Percentiles rank a stretch among this genome's conserved stretches.
These are phyloP conservation scores for Phoxinus phoxinus DNA, from an alignment of 2,113 vertebrate genomes.

Conservation along the genomic window DNA sequence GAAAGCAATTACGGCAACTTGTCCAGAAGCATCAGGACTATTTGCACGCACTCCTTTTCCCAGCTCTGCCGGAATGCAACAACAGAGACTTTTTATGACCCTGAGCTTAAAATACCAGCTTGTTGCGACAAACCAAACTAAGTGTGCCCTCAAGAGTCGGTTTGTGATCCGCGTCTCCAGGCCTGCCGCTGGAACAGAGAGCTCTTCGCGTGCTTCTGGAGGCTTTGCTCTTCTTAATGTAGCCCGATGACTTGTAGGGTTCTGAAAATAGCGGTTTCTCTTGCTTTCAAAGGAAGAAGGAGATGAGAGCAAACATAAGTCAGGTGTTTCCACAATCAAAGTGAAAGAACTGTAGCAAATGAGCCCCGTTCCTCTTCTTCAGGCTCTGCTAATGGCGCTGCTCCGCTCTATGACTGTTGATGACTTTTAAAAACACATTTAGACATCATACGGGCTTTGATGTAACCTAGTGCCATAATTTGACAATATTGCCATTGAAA, in stretches of 20 bases:
- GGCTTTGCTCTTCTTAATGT: conserved; percentile 11
- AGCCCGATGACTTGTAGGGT: conserved; percentile 43
- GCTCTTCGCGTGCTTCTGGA: background rate
- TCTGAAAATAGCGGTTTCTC: conserved; percentile 59
- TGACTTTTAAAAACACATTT: conserved; percentile 36
- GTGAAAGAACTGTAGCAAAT: conserved; percentile 35
- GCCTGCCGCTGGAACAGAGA: conserved; percentile 26
- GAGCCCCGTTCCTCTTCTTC: conserved; percentile 5
- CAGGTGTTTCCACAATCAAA: conserved; percentile 63
- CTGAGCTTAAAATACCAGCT: conserved; percentile 34
- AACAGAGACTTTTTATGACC: conserved; percentile 23
- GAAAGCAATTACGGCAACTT: conserved; percentile 44
- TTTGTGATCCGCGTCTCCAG: conserved; percentile 14
- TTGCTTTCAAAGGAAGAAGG: conserved; percentile 53
- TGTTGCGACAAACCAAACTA: conserved; percentile 33
- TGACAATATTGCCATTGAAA: conserved; percentile 17
- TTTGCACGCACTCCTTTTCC: background rate
- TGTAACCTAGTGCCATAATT: conserved; percentile 13
- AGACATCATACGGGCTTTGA: conserved; percentile 29
- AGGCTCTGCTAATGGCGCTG: conserved; percentile 3
- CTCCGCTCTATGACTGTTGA: conserved; percentile 22
- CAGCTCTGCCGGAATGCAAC: conserved; percentile 21
- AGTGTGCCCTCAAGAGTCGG: conserved; percentile 39
- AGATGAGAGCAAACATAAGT: conserved; percentile 64
- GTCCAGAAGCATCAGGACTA: conserved; percentile 44